These are phyloP conservation scores for Barnardius zonarius DNA, from an alignment of 2,113 vertebrate species.

Conservation along the genomic window DNA sequence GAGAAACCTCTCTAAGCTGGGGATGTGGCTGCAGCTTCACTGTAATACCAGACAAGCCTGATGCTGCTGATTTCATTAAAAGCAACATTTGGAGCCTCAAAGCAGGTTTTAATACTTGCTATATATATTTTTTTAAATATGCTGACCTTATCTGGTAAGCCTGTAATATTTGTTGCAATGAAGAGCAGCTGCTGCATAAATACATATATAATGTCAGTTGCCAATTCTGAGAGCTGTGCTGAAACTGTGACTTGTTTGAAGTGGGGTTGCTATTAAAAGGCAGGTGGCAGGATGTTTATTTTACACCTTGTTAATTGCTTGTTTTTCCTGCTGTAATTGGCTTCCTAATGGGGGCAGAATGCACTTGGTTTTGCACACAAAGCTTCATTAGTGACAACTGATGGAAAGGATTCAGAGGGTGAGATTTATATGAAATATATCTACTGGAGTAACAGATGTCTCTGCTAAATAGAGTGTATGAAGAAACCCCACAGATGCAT, in stretches of 20 bases:
- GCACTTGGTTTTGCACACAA: constrained; percentile 34
- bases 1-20: constrained; percentile 43
- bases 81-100: constrained; percentile 30
- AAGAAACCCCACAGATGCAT: background rate
- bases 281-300: constrained; percentile 70
- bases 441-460: constrained; percentile 39
- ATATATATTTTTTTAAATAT: constrained; percentile 49
- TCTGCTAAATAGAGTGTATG: background rate
- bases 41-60: constrained; percentile 40
- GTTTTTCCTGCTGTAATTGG: constrained; percentile 61
- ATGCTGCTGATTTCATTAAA: constrained; percentile 65
- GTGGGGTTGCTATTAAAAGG: constrained; percentile 54
- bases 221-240: constrained; percentile 53
- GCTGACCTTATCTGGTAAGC: constrained; percentile 66
- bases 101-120: constrained; percentile 63
- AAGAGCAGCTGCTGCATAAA: constrained; percentile 71
- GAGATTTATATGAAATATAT: constrained; percentile 13
- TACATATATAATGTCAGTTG: constrained; percentile 53
- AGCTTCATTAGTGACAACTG: constrained; percentile 43
- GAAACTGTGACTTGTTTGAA: constrained; percentile 56
- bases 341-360: constrained; percentile 63
- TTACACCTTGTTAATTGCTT: constrained; percentile 73
- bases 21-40: constrained; percentile 27
- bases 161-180: constrained; percentile 61
- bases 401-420: constrained; percentile 43